Conservation (phyloP, 2,113 vertebrate species). For the Mesocricetus auratus region DNA sequence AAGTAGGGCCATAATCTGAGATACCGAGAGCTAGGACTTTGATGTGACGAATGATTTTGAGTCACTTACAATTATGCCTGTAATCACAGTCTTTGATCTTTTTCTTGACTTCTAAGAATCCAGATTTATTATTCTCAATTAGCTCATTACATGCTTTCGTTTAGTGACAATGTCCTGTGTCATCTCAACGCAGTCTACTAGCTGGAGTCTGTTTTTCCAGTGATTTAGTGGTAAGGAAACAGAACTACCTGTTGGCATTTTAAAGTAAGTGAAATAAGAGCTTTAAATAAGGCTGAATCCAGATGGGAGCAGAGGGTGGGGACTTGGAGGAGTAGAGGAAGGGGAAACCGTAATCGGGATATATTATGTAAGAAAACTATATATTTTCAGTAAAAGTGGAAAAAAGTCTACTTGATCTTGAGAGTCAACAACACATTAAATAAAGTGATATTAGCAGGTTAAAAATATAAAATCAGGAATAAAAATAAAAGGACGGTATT, state of each 20-base stretch:
- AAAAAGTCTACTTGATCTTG: neutral
- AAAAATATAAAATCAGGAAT: conserved; percentile 1
- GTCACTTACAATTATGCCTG: neutral
- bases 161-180: neutral
- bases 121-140: conserved; percentile 5
- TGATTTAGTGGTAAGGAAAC: conserved; percentile 8
- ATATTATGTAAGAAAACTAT: neutral
- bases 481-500: neutral
- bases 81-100: neutral
- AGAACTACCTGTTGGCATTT: neutral
- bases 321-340: neutral
- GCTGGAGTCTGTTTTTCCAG: neutral
- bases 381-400: neutral
- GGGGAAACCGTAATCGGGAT: no score
- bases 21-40: neutral
- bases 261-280: conserved; percentile 34
- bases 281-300: neutral
- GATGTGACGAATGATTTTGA: neutral
- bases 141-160: conserved; percentile 25
- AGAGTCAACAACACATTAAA: neutral
- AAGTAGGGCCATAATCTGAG: neutral
- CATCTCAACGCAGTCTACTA: neutral
- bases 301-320: neutral
- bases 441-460: neutral
- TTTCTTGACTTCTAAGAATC: conserved; percentile 5